phyloP scores from a whole-genome alignment of 2,888 invertebrate genomes.

The Ophioninae sp. region DNA sequence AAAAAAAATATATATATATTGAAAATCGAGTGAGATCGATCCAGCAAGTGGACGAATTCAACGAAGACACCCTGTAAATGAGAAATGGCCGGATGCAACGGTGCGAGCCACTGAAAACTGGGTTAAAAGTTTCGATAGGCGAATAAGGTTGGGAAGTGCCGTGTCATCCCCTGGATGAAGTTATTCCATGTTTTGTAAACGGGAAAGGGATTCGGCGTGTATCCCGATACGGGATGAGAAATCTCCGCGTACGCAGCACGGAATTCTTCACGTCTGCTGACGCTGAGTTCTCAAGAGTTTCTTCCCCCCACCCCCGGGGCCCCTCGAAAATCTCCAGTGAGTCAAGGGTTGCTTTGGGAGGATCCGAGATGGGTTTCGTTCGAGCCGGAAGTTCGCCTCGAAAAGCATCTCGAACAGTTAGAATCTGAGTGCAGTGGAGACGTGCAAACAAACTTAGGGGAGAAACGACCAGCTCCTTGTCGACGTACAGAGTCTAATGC shows the following conservation, averaged over 20 bases:
- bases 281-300: slow-evolving; percentile 48
- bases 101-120: slow-evolving; percentile 37
- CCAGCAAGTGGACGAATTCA: neutral
- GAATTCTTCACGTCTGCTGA: slow-evolving; percentile 50
- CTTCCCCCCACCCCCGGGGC: neutral
- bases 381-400: slow-evolving; percentile 2
- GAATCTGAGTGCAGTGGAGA: slow-evolving; percentile 31
- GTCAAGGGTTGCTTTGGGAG: slow-evolving; percentile 25
- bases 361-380: neutral
- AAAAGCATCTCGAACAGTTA: slow-evolving; percentile 35
- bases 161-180: slow-evolving; percentile 1
- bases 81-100: neutral
- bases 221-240: neutral
- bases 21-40: neutral
- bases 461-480: slow-evolving; percentile 17
- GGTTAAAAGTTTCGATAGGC: slow-evolving; percentile 56
- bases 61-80: neutral
- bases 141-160: slow-evolving; percentile 32
- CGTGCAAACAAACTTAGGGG: slow-evolving; percentile 52
- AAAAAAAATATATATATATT: too few relatives aligned
- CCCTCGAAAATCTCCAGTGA: slow-evolving; percentile 49
- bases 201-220: neutral
- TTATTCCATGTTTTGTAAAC: neutral
- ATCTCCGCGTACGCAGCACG: slow-evolving; percentile 12
- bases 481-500: slow-evolving; percentile 6